Conservation (phyloP, 2,113 vertebrate genomes). For the Indicator maculatus region DNA sequence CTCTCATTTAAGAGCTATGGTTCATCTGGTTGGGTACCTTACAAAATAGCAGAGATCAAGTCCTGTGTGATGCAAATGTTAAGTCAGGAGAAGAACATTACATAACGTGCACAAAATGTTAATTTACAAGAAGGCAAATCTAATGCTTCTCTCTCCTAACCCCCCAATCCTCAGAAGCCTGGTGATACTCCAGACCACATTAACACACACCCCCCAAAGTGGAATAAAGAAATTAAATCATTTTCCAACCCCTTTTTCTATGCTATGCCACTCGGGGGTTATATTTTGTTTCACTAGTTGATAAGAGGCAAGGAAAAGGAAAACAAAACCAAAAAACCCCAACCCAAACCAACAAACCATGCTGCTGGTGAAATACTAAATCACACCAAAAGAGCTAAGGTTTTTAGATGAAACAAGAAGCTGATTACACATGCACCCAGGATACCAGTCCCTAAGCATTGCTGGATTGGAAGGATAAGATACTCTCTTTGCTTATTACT, state of each 20-base stretch:
- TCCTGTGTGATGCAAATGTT: background rate
- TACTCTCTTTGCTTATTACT: slow-evolving; percentile 76
- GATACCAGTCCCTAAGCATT: slow-evolving; percentile 66
- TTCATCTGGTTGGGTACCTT: background rate
- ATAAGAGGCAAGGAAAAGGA: slow-evolving; percentile 20
- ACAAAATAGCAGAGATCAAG: background rate
- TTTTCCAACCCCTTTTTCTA: background rate
- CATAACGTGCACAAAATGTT: background rate
- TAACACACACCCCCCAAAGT: background rate
- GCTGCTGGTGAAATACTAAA: slow-evolving; percentile 28
- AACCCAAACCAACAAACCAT: background rate
- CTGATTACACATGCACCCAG: slow-evolving; percentile 67
- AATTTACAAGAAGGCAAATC: background rate
- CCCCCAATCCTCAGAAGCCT: background rate
- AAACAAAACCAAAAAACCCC: background rate
- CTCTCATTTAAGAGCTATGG: background rate
- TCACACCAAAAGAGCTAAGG: slow-evolving; percentile 60
- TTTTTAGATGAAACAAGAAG: slow-evolving; percentile 66
- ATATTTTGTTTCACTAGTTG: slow-evolving; percentile 2
- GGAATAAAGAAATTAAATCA: background rate
- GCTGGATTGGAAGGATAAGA: slow-evolving; percentile 78
- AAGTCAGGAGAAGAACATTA: background rate
- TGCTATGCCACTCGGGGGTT: background rate
- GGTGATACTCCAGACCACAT: background rate
- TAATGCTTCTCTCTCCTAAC: background rate